phyloP scores from a whole-genome alignment of 2,888 invertebrate species.

The Phengaris alcon region DNA sequence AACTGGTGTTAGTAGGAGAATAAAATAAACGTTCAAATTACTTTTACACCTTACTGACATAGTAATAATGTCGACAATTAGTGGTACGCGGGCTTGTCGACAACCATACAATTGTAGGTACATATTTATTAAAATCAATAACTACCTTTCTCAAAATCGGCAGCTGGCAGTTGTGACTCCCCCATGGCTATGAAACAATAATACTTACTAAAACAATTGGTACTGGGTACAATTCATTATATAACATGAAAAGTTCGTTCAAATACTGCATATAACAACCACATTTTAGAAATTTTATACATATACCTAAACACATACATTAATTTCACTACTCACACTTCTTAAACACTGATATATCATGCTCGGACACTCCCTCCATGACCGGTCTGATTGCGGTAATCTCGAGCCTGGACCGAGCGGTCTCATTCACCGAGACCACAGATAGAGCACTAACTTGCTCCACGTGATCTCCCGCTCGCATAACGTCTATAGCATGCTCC shows the following conservation, averaged over 20 bases:
- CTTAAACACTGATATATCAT: slow-evolving; percentile 53
- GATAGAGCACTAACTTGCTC: slow-evolving; percentile 49
- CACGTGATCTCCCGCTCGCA: neutral
- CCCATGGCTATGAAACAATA: slow-evolving; percentile 48
- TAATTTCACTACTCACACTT: slow-evolving; percentile 50
- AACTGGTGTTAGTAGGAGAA: slow-evolving; percentile 29
- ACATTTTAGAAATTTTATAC: too few species aligned
- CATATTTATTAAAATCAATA: neutral
- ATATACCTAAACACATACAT: too few species aligned
- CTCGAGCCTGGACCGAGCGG: slow-evolving; percentile 1
- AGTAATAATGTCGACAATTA: too few species aligned
- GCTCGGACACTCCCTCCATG: slow-evolving; percentile 60
- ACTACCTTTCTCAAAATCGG: slow-evolving; percentile 55
- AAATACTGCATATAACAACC: neutral
- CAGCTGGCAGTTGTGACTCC: slow-evolving; percentile 44
- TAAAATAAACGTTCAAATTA: neutral
- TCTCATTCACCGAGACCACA: slow-evolving; percentile 35
- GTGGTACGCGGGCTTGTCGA: too few species aligned
- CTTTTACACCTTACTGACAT: neutral
- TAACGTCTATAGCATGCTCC: slow-evolving; percentile 47
- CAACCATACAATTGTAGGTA: too few species aligned
- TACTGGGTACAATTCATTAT: neutral
- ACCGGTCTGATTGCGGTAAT: neutral
- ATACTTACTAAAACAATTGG: neutral
- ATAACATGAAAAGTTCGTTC: neutral